Evolutionary conservation across 2,797 vertebrate species (phyloP).

Genomic region (Podarcis siculus): DNA sequence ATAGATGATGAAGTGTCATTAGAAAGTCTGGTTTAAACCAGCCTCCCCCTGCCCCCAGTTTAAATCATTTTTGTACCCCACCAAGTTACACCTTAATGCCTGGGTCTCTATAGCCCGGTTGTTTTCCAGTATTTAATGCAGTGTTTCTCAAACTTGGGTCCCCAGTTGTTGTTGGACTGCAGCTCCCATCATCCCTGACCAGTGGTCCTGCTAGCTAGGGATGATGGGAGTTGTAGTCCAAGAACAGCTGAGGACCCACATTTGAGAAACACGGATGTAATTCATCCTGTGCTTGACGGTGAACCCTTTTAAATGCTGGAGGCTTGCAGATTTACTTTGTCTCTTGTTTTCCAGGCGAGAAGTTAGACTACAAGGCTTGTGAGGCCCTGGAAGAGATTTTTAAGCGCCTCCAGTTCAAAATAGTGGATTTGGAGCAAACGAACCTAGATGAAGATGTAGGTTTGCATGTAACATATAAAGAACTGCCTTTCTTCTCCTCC

Average conservation of each 20-base stretch:
- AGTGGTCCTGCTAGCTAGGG: no score
- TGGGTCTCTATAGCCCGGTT: background rate
- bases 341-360: slow-evolving; percentile 82
- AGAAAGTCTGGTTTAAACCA: no score
- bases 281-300: background rate
- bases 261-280: background rate
- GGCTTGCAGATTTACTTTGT: background rate
- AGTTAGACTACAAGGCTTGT: slow-evolving; percentile 91
- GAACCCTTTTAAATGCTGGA: background rate
- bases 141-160: no score
- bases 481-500: accelerated
- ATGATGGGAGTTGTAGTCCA: no score
- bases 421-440: slow-evolving; percentile 92
- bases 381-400: slow-evolving; percentile 95
- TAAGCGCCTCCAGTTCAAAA: slow-evolving; percentile 93
- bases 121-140: no score
- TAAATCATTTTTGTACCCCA: background rate
- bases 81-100: no score
- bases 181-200: no score
- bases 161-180: no score
- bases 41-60: background rate
- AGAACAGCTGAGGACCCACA: no score
- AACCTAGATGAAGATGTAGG: slow-evolving; percentile 93
- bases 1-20: no score
- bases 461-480: background rate